Base-by-base conservation (phyloP, 2,797 vertebrate species). In the Malurus splendens region DNA sequence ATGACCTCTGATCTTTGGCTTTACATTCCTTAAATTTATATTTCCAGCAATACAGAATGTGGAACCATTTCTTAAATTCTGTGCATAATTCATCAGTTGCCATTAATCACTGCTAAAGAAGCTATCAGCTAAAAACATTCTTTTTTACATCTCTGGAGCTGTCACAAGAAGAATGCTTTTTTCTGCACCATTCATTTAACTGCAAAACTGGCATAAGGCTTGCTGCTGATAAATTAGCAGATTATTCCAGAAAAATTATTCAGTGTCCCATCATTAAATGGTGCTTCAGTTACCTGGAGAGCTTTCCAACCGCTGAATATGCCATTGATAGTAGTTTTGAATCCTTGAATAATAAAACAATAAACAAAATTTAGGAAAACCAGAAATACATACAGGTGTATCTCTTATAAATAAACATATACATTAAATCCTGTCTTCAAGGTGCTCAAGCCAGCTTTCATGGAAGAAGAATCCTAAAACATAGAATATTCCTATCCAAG, bases 261-360 rank as follows among this genome's bases (percentile, higher is more conserved):
- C 17, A 20, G 9, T 60, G 52, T 54, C 57, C 38, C 47, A 52
- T 55, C 86, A 81, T 91, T 60, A 91, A 92, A 87, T 82, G 48
- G 66, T 4, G 23, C 28, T 95, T 95, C 84, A 90, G 89, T 95
- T 98, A 99, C 99, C 98, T 98, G 81, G 99, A 99, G 38, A 99
- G 98, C 91, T 99, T 99, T 94, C 99, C 99, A 95, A 99, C 98
- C 54, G 99, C 99, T 88, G 99, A 99, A 96, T 99, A 99, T 67
- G 99, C 99, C 95, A 99, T 96, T 90, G 98, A 99, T 45, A 99
- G 94, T 68, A 99, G 95, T 94, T 99, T 99, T 27, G 98, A 98
- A 95, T 99, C 99, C 99, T 99, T 96, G 62, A 97, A 96, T 66
- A 76, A 92, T 44, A 94, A 81, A 94, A 92, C 55, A 86, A 89